Percentiles rank a stretch among this genome's conserved stretches.
Conservation (phyloP, 1,140 invertebrate species). For the Danaus melanippus region DNA sequence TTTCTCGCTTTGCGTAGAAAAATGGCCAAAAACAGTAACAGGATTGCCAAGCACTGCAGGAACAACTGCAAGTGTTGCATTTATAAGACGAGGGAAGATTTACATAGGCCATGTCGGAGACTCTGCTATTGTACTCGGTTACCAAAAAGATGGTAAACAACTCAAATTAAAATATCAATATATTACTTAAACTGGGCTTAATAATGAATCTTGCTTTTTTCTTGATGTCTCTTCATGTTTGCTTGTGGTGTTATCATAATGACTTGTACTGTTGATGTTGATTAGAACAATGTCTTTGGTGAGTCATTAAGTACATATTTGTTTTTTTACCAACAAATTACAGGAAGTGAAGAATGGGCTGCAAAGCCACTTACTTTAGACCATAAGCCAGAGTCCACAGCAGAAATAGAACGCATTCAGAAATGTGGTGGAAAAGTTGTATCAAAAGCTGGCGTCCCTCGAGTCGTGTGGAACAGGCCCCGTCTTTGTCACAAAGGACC, state of each 20-base stretch:
- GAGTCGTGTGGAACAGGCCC: constrained; percentile 97
- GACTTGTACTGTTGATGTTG: no score
- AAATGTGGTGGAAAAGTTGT: constrained; percentile 90
- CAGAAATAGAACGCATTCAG: constrained; percentile 89
- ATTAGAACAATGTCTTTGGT: no score
- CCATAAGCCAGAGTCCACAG: constrained; percentile 95
- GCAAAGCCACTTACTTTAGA: constrained; percentile 88
- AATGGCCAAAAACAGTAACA: constrained; percentile 94
- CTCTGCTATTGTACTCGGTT: constrained; percentile 93
- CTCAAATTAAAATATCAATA: no score
- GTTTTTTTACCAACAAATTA: constrained; percentile 13
- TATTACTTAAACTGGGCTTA: no score
- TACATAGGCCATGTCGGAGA: constrained; percentile 99
- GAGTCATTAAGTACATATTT: not conserved
- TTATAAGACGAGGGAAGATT: constrained; percentile 94
- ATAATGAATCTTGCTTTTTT: no score
- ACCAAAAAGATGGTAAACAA: constrained; percentile 76
- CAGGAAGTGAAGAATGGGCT: constrained; percentile 80
- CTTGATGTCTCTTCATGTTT: no score
- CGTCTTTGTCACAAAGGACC: constrained; percentile 84
- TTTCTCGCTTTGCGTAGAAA: constrained; percentile 75
- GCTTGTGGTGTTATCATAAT: no score
- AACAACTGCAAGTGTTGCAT: constrained; percentile 95
- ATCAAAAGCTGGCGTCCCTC: constrained; percentile 92
- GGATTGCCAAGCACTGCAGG: constrained; percentile 96